Base-by-base conservation (phyloP, 2,888 invertebrate species). In the Pseudococcus longispinus region DNA sequence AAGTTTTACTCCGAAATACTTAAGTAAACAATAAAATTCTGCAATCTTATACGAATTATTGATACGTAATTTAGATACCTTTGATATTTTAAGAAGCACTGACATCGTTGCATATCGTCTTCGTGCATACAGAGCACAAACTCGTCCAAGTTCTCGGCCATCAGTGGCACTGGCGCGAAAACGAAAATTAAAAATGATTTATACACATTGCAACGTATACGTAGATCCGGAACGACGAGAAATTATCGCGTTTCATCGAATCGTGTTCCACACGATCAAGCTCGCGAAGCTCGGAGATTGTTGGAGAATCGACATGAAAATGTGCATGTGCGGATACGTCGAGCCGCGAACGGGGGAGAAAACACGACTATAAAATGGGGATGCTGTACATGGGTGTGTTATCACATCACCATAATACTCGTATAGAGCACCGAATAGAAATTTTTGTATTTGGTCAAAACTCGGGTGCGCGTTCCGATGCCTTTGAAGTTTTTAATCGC, bases 401-500 rank as follows among this genome's bases (percentile, higher is more conserved):
- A 74, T 37, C 37, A 70, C 13, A 70, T 70, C 13, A 70, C 29
- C n/a, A n/a, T 60, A 23, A 46, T 46, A 46, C 44, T n/a, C n/a
- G n/a, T n/a, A n/a, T n/a, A n/a, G 8, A 46, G 51, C 44, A 15
- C 11, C 2, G 60, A 9, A 20, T 20, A 26, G 65, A 65, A 65
- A 65, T 74, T 37, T 32, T 37, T 18, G 18, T 74, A 32, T 74
- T 32, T 37, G 37, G 32, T n/a, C 37, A n/a, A 74, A 74, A 60
- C 23, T 70, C 26, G 70, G 26, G 26, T 26, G 70, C 23, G 26
- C 70, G 65, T 65, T 23, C 65, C 11, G 65, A 26, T 26, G 65
- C 23, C 65, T 65, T 65, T 65, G 74, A 74, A 74, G 74, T 74
- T 74, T 74, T 74, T 37, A 32, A 74, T 74, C 74, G 74, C 51